Evolutionary conservation across 2,888 invertebrate genomes (phyloP).

Genomic region (Aricia artaxerxes): DNA sequence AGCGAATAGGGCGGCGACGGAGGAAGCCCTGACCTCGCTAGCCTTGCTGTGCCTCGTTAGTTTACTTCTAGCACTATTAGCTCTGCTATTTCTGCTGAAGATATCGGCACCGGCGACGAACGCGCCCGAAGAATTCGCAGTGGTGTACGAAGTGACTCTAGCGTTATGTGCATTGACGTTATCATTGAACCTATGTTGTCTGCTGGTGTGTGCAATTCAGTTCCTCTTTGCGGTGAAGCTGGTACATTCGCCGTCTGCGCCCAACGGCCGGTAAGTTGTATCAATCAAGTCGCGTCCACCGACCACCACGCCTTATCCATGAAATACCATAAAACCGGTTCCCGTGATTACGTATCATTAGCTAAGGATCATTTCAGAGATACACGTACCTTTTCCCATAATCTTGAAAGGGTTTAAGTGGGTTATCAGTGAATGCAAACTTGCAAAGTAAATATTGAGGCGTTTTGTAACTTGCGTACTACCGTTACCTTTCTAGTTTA

Average conservation of each 20-base stretch:
- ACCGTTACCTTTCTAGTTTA: conserved; percentile 28
- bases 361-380: conserved; percentile 34
- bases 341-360: conserved; percentile 53
- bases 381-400: conserved; percentile 26
- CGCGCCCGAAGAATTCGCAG: conserved; percentile 89
- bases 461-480: conserved; percentile 15
- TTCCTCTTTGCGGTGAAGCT: conserved; percentile 96
- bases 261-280: conserved; percentile 82
- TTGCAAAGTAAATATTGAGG: conserved; percentile 6
- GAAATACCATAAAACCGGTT: conserved; percentile 63
- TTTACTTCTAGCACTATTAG: conserved; percentile 89
- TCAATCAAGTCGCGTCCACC: conserved; percentile 47
- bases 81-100: conserved; percentile 91
- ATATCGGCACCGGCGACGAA: conserved; percentile 86
- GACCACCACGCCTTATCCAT: conserved; percentile 53
- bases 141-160: conserved; percentile 94
- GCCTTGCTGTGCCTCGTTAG: conserved; percentile 93
- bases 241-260: conserved; percentile 91
- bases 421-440: conserved; percentile 29
- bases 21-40: conserved; percentile 91
- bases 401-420: conserved; percentile 20
- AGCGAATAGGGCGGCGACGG: conserved; percentile 66
- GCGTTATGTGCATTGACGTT: conserved; percentile 93
- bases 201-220: conserved; percentile 96
- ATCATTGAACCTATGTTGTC: conserved; percentile 93